Percentiles rank a stretch among this genome's conserved stretches.
Conservation (phyloP, 1,140 invertebrate species). For the Drosophila rufa region DNA sequence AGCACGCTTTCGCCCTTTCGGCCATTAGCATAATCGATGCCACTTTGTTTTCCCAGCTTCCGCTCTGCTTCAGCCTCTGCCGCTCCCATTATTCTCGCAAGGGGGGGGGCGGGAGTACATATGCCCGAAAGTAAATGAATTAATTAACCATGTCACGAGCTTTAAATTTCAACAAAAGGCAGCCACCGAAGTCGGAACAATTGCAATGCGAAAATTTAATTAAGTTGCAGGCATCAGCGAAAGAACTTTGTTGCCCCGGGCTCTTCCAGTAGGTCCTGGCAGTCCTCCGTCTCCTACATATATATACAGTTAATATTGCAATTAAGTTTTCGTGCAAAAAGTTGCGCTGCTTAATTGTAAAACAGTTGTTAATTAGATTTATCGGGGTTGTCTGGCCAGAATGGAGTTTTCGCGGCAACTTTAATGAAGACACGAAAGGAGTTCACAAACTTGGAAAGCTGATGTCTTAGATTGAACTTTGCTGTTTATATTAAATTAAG, state of each 20-base stretch:
- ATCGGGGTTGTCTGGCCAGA: conserved; percentile 27
- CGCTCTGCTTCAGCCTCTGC: conserved; percentile 18
- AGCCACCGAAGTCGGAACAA: conserved; percentile 52
- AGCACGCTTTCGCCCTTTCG: conserved; percentile 3
- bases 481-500: neutral
- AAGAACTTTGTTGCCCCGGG: conserved; percentile 29
- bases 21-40: conserved; percentile 76
- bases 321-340: conserved; percentile 62
- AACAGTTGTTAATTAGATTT: conserved; percentile 64
- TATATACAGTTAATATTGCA: conserved; percentile 65
- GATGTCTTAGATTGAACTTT: neutral
- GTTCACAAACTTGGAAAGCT: neutral
- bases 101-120: conserved; percentile 4
- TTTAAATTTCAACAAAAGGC: conserved; percentile 75
- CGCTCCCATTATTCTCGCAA: conserved; percentile 33
- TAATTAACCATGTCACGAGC: conserved; percentile 79
- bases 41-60: conserved; percentile 61
- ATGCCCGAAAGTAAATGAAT: conserved; percentile 69
- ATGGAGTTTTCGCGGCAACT: conserved; percentile 1
- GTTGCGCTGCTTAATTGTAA: conserved; percentile 55
- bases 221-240: conserved; percentile 60
- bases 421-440: conserved; percentile 5
- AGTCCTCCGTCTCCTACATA: conserved; percentile 9
- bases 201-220: conserved; percentile 79
- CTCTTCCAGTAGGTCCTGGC: conserved; percentile 4